Conservation (phyloP, 1,140 invertebrate genomes). For the Metaphire vulgaris region DNA sequence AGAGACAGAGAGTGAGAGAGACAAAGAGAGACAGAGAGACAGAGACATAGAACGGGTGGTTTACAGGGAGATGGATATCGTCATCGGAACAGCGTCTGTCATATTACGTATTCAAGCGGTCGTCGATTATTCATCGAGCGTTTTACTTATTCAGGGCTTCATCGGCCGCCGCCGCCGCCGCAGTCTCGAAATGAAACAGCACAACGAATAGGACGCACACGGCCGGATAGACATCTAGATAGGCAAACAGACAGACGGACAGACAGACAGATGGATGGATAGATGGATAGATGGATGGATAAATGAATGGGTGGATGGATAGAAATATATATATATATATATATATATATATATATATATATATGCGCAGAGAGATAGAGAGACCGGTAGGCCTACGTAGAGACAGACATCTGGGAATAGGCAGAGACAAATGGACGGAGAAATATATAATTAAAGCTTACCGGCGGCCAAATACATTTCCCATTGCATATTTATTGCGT, state of each 20-base stretch:
- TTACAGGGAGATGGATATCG: neutral
- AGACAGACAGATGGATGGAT: no score
- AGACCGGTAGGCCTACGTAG: neutral
- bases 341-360: constrained; percentile 2
- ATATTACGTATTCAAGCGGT: no score
- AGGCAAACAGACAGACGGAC: no score
- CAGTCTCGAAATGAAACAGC: neutral
- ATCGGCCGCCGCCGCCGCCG: no score
- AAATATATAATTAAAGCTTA: neutral
- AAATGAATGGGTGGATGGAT: no score
- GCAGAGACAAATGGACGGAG: neutral
- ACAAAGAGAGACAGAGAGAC: constrained; percentile 25
- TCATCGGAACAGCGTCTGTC: no score
- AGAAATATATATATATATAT: constrained; percentile 1
- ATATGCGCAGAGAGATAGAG: neutral
- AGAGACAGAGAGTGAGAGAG: constrained; percentile 59
- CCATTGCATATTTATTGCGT: neutral
- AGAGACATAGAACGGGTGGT: constrained; percentile 11
- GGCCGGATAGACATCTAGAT: neutral
- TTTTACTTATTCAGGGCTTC: no score
- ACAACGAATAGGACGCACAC: neutral
- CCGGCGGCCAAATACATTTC: neutral
- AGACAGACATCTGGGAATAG: neutral
- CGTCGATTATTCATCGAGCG: no score
- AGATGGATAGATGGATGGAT: no score